Base-by-base conservation (phyloP, 2,797 vertebrate genomes). In the Danio aesculapii region DNA sequence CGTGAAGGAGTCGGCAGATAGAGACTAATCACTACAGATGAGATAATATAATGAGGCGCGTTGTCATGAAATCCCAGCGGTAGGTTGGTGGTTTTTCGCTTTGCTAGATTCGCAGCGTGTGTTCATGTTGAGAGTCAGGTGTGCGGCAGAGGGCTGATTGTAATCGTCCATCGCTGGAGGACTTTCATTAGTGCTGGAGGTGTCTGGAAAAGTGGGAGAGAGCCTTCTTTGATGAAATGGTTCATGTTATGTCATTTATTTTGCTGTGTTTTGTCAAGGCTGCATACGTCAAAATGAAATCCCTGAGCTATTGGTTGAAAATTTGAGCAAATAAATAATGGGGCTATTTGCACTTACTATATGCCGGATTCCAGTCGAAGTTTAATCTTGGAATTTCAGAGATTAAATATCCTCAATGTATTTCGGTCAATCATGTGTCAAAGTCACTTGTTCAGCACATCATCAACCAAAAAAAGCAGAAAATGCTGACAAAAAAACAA, bases 1-100 rank as follows among this genome's bases (percentile, higher is more conserved):
- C 6, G 1, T 30, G 21, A 73, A 73, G 21, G 21, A 81, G 78
- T 66, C 50, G 21, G 17, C 49, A 89, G 92, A 90, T 91, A 91
- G 86, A 89, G 82, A 86, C 17, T 90, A 92, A 93, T 96, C 94
- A 91, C 85, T 89, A 91, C 90, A 93, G 95, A 96, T 93, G 93
- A 96, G 95, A 95, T 96, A 94, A 97, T 97, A 96, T 95, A 97
- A 96, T 96, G 94, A 97, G 96, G 95, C 95, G 8, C 93, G 93
- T 96, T 95, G 90, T 94, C 95, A 96, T 93, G 93, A 92, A 87
- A 91, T 95, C 94, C 95, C 95, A 89, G 92, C 90, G 91, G 95
- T 95, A 94, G 92, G 88, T 82, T 58, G 61, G 83, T 83, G 39
- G 70, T 57, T 81, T 30, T 57, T 57, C 53, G 16, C 50, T 57